Evolutionary conservation across 2,113 vertebrate species (phyloP).

Genomic region (Meriones unguiculatus): DNA sequence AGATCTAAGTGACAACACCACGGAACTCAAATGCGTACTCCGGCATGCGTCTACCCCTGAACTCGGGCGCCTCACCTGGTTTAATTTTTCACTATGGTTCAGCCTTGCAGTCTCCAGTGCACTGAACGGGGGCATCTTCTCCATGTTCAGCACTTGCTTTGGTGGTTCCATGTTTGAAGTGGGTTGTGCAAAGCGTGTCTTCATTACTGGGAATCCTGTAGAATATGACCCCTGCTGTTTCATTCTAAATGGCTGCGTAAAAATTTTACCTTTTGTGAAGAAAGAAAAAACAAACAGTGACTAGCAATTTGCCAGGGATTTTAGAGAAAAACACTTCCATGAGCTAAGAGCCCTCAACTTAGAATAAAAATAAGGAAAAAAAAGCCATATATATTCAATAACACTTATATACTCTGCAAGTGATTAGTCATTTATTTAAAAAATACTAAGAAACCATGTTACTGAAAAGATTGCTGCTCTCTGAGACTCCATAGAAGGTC

Average conservation of each 20-base stretch:
- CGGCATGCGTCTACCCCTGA: not conserved
- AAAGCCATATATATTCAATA: not conserved
- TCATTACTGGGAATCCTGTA: constrained; percentile 40
- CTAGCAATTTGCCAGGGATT: not conserved
- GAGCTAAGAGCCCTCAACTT: not conserved
- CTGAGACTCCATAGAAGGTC: not conserved
- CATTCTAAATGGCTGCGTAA: constrained; percentile 56
- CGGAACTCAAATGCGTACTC: not conserved
- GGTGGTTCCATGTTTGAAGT: constrained; percentile 21
- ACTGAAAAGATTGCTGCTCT: not conserved
- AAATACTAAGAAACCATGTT: not conserved
- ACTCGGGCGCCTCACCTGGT: constrained; percentile 77
- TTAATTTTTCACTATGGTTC: constrained; percentile 63
- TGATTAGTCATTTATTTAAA: not conserved
- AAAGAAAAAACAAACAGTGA: constrained; percentile 65
- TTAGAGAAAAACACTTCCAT: not conserved
- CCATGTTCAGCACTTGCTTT: constrained; percentile 3
- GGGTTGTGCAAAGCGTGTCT: constrained; percentile 61
- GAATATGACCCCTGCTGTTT: constrained; percentile 47
- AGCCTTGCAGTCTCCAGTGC: constrained; percentile 44
- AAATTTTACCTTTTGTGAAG: constrained; percentile 69
- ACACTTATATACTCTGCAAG: not conserved
- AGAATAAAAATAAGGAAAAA: constrained; percentile 45
- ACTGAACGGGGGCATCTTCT: constrained; percentile 40
- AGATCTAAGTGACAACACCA: not conserved